Evolutionary conservation across 2,797 vertebrate species (phyloP).

Genomic region (Anas bahamensis): DNA sequence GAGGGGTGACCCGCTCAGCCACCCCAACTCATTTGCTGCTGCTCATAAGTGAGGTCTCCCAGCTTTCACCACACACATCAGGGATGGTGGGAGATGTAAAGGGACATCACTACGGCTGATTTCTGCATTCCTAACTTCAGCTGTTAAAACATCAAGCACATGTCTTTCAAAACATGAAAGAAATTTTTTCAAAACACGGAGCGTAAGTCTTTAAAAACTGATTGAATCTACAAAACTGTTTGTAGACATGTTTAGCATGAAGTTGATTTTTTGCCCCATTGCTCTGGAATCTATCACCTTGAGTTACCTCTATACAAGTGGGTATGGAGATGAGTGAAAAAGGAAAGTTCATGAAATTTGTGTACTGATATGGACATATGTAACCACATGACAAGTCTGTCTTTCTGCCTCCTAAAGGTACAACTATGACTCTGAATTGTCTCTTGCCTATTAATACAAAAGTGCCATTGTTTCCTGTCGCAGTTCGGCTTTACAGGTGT

Average conservation of each 20-base stretch:
- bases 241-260: neutral
- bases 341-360: neutral
- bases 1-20: neutral
- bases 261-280: neutral
- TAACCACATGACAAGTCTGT: neutral
- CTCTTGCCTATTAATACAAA: neutral
- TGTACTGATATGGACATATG: neutral
- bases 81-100: neutral
- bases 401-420: neutral
- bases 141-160: neutral
- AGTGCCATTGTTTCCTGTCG: slow-evolving; percentile 1
- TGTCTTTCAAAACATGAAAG: no score
- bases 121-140: neutral
- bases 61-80: neutral
- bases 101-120: neutral
- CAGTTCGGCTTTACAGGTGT: slow-evolving; percentile 52
- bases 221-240: neutral
- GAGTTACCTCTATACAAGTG: neutral
- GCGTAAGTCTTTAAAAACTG: neutral
- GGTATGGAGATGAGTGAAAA: neutral
- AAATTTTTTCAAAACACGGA: no score
- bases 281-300: neutral
- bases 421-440: neutral
- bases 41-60: neutral
- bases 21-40: neutral